These are phyloP conservation scores for Agrilus planipennis DNA, from an alignment of 1,140 invertebrate species.

Conservation along the genomic window DNA sequence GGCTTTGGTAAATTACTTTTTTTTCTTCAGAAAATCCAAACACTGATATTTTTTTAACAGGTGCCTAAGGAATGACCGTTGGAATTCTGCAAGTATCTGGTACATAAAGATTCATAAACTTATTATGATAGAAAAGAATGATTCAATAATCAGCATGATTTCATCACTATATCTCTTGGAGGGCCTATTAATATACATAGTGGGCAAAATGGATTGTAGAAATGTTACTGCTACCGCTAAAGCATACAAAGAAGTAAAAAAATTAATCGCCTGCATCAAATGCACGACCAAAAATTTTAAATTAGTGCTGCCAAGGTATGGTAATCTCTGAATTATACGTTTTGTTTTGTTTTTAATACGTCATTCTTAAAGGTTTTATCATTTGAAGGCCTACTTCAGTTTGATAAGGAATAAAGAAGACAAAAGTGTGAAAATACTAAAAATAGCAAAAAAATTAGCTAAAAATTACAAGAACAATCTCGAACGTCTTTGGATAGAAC, in stretches of 20 bases:
- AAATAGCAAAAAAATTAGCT: conserved; percentile 14
- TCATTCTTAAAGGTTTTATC: conserved; percentile 29
- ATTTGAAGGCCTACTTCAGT: conserved; percentile 33
- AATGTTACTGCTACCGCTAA: conserved; percentile 29
- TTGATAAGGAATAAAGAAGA: conserved; percentile 27
- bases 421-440: conserved; percentile 19
- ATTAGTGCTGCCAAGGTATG: conserved; percentile 28
- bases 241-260: conserved; percentile 24
- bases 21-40: not conserved
- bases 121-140: conserved; percentile 17
- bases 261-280: conserved; percentile 27
- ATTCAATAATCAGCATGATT: conserved; percentile 29
- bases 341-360: not conserved
- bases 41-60: conserved; percentile 9
- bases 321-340: not conserved
- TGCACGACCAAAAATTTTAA: conserved; percentile 15
- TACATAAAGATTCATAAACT: conserved; percentile 26
- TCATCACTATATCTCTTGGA: conserved; percentile 33
- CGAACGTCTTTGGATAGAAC: conserved; percentile 18
- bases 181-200: conserved; percentile 33
- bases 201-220: conserved; percentile 33
- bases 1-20: conserved; percentile 34
- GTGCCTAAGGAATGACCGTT: conserved; percentile 31
- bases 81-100: conserved; percentile 35
- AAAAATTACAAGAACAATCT: conserved; percentile 17